Evolutionary conservation across 2,113 vertebrate species (phyloP), one percentile per base, ranked within the genome.

Genomic region (Corydoras maculifer): DNA sequence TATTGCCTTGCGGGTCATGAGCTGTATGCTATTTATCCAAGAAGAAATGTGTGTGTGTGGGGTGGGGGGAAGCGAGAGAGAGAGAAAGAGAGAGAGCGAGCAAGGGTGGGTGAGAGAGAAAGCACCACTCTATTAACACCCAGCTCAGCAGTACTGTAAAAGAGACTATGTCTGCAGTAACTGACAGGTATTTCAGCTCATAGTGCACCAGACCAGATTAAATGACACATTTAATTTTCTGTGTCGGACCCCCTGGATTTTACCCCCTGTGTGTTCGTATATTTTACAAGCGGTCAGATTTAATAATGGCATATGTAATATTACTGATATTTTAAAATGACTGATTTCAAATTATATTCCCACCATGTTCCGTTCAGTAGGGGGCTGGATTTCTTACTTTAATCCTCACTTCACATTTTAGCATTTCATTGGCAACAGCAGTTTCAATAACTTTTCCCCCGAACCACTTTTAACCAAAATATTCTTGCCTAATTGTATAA

Each of bases 91-190:
- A 55, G 57, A 65, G 55, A n/a, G 68, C 72, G 71, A 15, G 59
- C 65, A 60, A 74, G 76, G 59, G 77, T n/a, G 30, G 58, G 64
- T 14, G 3, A 9, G 75, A 72, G 35, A 43, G 35, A 43, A 43
- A 43, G 35, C 35, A 43, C 77, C 78, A 68, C 70, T 80, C 79
- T 72, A 79, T 73, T 78, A 62, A 57, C 60, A 75, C 79, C 77
- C 80, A 82, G 76, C 79, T 78, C 80, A 82, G 83, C 69, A 49
- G 65, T 65, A 65, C 31, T 64, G 71, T 50, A 74, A 66, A 58
- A 58, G 35, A 49, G 57, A 74, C 57, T 43, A 8, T 60, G 66
- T 63, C 70, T 76, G 77, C 65, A 77, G 51, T 73, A 70, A 29
- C 49, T 77, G 71, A 74, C 71, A 77, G 75, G 75, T 74, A 58